A percentile compares a stretch with the other conserved stretches of the same genome.
Evolutionary conservation across 2,113 vertebrate genomes (phyloP).

Genomic region (Syrrhaptes paradoxus): DNA sequence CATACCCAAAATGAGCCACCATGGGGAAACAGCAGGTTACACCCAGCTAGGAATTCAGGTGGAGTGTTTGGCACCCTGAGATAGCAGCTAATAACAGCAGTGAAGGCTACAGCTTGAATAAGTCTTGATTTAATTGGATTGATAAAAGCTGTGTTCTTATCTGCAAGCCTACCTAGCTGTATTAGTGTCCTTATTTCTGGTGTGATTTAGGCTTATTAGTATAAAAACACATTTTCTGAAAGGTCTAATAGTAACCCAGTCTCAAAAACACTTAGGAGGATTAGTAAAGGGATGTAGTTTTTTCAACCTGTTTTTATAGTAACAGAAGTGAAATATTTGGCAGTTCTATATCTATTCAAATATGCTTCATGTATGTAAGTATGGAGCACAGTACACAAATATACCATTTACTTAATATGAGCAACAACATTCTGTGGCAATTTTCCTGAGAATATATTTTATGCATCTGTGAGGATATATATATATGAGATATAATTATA

Average conservation of each 20-base stretch:
- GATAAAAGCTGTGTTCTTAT: neutral
- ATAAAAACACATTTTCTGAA: conserved; percentile 5
- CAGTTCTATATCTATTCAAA: conserved; percentile 57
- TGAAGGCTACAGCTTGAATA: neutral
- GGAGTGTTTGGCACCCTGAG: neutral
- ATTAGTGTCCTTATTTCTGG: neutral
- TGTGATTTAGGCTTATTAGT: neutral
- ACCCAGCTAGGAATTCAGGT: neutral
- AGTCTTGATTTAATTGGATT: conserved; percentile 9
- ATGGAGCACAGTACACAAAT: conserved; percentile 49
- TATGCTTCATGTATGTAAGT: conserved; percentile 39
- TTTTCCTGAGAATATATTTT: conserved; percentile 72
- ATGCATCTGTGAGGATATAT: conserved; percentile 69
- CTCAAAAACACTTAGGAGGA: neutral
- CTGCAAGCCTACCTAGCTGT: neutral
- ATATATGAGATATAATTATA: conserved; percentile 67
- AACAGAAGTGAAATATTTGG: conserved; percentile 58
- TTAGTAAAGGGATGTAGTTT: neutral
- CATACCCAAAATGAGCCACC: neutral
- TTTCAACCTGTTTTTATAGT: conserved; percentile 36
- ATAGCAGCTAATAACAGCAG: neutral
- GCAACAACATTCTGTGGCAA: conserved; percentile 70
- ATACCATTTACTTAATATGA: conserved; percentile 63
- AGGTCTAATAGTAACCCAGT: neutral
- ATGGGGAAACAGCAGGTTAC: neutral